These are phyloP conservation scores for Drepana arcuata DNA, from an alignment of 1,140 invertebrate genomes.

Conservation along the genomic window DNA sequence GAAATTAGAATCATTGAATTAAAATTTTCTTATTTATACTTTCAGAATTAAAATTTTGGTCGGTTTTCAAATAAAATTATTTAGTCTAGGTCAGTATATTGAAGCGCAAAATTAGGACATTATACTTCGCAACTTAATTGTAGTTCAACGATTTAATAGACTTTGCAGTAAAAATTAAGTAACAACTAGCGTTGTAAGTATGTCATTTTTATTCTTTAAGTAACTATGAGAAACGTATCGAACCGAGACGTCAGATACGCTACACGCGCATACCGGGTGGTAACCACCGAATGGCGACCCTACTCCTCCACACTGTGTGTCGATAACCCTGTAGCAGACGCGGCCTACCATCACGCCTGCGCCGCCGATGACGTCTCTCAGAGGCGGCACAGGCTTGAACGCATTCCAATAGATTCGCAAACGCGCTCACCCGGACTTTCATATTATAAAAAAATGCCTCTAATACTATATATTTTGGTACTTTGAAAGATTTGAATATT, in stretches of 20 bases:
- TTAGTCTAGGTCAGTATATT: too few species aligned
- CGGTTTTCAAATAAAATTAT: too few species aligned
- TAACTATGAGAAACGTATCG: slow-evolving; percentile 47
- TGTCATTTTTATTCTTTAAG: slow-evolving; percentile 9
- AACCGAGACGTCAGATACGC: slow-evolving; percentile 50
- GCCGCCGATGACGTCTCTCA: slow-evolving; percentile 45
- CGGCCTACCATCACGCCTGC: slow-evolving; percentile 58
- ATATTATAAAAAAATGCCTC: too few species aligned
- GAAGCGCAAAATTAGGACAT: too few species aligned
- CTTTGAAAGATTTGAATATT: too few species aligned
- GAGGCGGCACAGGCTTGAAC: slow-evolving; percentile 47
- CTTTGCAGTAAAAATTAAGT: too few species aligned
- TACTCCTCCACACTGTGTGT: slow-evolving; percentile 51
- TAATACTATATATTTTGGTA: too few species aligned
- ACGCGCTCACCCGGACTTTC: slow-evolving; percentile 33
- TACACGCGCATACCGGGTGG: slow-evolving; percentile 38
- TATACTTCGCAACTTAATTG: too few species aligned
- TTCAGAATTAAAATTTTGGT: too few species aligned
- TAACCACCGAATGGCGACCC: slow-evolving; percentile 36
- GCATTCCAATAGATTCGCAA: slow-evolving; percentile 53
- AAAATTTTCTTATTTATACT: too few species aligned
- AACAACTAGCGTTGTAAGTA: slow-evolving; percentile 7
- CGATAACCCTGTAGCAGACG: slow-evolving; percentile 63
- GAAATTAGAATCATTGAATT: too few species aligned
- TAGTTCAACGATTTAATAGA: too few species aligned